Evolutionary conservation across 2,888 invertebrate species (phyloP), one percentile per base, ranked within the genome.

Genomic region (Rhagium mordax): DNA sequence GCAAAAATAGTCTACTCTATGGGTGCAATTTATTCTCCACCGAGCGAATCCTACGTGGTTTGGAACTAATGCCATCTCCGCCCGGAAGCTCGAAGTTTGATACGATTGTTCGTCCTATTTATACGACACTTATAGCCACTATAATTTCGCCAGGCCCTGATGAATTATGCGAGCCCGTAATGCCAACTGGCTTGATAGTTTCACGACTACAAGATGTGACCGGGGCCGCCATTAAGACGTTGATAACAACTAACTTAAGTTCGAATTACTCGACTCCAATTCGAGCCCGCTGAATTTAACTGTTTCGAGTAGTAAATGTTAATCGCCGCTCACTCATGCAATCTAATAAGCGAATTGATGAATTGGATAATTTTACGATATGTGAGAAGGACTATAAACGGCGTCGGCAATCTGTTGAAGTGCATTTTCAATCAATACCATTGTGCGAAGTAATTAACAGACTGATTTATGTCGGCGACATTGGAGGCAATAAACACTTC

Each of bases 51-150:
- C n/a, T n/a, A n/a, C n/a, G n/a, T n/a, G n/a, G n/a, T n/a, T n/a
- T n/a, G n/a, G n/a, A n/a, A n/a, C n/a, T n/a, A n/a, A n/a, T n/a
- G 65, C 67, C 73, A 59, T 33, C 73, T 64, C 65, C 24, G 57
- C 61, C 74, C 79, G 79, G 79, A 79, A 77, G 77, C 79, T 78
- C 78, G 69, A 74, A 76, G 71, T 77, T 74, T 77, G 81, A 79
- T 78, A 79, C 69, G 80, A 82, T 81, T 81, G 81, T 81, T 78
- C 76, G 71, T 67, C 71, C 74, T 81, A 80, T 82, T 82, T 82
- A 81, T 82, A 77, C 70, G 81, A 81, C 80, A 78, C 79, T 79
- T 79, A 80, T 76, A 73, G 78, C 77, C 74, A 71, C 75, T 74
- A 75, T 76, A 76, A 79, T 79, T 80, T 77, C 73, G 76, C 51